phyloP scores from a whole-genome alignment of 2,113 vertebrate genomes.

The Sylvia atricapilla region DNA sequence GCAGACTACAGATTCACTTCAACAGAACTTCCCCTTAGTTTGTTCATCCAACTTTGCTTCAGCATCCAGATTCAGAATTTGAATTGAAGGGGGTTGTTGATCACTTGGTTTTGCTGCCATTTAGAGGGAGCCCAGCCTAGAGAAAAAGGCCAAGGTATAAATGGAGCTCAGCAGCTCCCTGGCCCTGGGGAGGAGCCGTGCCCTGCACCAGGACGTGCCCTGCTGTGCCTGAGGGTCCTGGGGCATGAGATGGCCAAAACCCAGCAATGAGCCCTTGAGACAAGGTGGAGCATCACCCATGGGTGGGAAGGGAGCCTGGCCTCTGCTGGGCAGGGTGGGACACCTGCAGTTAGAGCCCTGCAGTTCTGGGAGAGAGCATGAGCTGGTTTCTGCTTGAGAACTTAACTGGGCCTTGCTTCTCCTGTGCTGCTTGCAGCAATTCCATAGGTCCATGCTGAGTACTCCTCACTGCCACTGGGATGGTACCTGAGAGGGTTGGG shows the following conservation, averaged over 20 bases:
- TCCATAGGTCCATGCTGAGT: neutral
- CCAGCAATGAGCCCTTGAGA: neutral
- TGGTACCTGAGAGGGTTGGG: neutral
- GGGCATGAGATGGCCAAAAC: neutral
- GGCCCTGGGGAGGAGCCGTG: neutral
- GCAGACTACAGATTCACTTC: neutral
- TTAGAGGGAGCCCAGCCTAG: neutral
- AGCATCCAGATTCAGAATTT: neutral
- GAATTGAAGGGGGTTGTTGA: neutral
- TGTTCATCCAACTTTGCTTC: neutral
- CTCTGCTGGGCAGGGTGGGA: neutral
- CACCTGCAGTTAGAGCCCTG: neutral
- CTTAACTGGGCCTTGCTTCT: neutral
- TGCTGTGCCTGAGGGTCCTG: neutral
- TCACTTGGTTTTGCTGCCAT: neutral
- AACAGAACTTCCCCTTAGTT: neutral
- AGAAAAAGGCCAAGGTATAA: fast-evolving
- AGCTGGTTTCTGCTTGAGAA: neutral
- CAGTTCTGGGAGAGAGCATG: neutral
- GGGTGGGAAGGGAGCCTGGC: neutral
- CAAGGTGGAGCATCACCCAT: no score
- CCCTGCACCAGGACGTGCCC: neutral
- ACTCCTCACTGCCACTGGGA: neutral
- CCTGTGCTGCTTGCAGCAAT: neutral
- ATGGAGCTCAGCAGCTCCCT: neutral